Base-by-base conservation (phyloP, 2,888 invertebrate species). In the Dusona sp. region DNA sequence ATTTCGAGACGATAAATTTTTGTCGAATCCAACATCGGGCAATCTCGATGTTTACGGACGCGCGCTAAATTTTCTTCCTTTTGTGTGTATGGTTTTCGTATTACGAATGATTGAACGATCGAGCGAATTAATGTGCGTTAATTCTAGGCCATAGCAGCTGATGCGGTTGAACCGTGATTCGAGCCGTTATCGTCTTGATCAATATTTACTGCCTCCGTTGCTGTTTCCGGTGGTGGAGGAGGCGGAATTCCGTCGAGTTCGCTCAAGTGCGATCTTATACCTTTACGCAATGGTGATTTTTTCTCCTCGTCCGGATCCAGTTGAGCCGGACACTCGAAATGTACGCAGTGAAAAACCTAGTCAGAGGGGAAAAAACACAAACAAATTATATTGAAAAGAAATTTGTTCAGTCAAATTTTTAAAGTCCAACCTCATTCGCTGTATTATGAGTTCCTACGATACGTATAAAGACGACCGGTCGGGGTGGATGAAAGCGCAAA, bases 371-470 rank as follows among this genome's bases (percentile, higher is more conserved):
- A 1, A n/a, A n/a, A 45, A 25, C 16, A 54, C 4, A 19, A 38
- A 19, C 0, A 75, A 8, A 45, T 42, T 4, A 16, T 0, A 19
- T 6, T 19, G 25, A 9, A 38, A 38, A 64, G 13, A 64, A 29
- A n/a, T 38, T 38, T n/a, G 19, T 29, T 45, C 86, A 79, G 48
- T 77, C 64, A 3, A n/a, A n/a, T n/a, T n/a, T n/a, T n/a, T n/a
- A n/a, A 33, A 54, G 67, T 8, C 29, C 25, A 29, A 97, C 99
- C 96, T 99, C 99, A 94, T 99, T 99, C 0, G 98, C 99, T 19
- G 99, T 98, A 94, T 99, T 99, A 91, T 97, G 97, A 0, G 99
- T 99, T 86, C 99, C 99, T 75, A 99, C 97, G 90, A 99, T 99
- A 85, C 98, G 96, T 88, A 99, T 97, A 93, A 98, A 99, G 74